These are phyloP conservation scores for Amniataba percoides DNA, from an alignment of 2,797 vertebrate genomes.

Conservation along the genomic window DNA sequence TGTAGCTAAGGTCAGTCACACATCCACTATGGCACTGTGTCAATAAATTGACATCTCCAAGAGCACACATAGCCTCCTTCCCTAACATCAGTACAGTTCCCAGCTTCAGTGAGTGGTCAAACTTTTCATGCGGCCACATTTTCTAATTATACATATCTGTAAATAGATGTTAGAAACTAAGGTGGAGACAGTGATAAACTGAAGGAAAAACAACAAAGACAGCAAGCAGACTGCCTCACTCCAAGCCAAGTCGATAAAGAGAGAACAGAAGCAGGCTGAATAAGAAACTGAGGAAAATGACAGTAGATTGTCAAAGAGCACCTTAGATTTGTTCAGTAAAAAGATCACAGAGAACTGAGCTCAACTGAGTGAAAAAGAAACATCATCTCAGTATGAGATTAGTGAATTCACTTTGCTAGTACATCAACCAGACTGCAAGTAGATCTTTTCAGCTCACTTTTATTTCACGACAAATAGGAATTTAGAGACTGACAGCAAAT, in stretches of 20 bases:
- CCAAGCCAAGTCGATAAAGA: background rate
- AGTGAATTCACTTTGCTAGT: background rate
- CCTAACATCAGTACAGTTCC: background rate
- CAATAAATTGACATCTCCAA: no score
- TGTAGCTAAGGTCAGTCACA: background rate
- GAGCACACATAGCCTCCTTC: background rate
- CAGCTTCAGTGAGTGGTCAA: background rate
- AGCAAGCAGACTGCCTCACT: background rate
- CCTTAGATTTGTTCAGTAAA: background rate
- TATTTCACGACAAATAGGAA: background rate
- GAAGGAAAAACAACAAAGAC: background rate
- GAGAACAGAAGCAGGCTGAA: background rate
- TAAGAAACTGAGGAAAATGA: background rate
- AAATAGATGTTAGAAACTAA: background rate
- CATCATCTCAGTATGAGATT: background rate
- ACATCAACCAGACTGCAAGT: background rate
- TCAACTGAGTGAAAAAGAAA: background rate
- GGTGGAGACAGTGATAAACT: background rate
- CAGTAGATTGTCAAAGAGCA: background rate
- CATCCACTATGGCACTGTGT: background rate
- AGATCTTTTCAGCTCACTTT: background rate
- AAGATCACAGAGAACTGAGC: conserved; percentile 10
- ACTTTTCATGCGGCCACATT: background rate
- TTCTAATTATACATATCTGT: background rate
- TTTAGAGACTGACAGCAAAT: background rate